Evolutionary conservation across 2,113 vertebrate genomes (phyloP).

Genomic region (Oxyruncus cristatus): DNA sequence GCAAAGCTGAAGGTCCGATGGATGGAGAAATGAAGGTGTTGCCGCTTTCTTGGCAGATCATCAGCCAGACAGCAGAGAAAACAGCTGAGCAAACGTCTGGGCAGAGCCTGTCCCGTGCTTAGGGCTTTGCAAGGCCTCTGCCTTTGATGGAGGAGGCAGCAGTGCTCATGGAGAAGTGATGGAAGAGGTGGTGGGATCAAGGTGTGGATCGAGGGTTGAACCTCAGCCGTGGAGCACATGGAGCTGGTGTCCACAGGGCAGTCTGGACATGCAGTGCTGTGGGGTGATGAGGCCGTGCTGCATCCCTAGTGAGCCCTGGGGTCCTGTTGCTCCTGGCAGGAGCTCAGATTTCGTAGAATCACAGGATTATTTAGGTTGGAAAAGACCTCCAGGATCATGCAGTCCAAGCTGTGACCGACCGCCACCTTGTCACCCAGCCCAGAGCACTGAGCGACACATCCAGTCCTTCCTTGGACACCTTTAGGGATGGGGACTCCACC

Average conservation of each 20-base stretch:
- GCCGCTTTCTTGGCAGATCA: neutral
- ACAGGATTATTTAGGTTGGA: neutral
- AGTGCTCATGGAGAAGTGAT: neutral
- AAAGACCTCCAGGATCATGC: neutral
- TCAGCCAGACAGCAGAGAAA: neutral
- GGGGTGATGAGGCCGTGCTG: neutral
- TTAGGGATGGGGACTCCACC: neutral
- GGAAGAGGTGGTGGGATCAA: neutral
- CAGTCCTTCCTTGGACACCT: neutral
- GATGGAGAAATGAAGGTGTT: neutral
- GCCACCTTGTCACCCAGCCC: neutral
- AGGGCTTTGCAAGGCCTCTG: neutral
- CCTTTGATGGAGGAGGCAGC: accelerated
- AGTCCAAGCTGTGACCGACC: neutral
- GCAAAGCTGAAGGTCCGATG: accelerated
- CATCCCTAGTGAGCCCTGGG: neutral
- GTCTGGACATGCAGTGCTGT: neutral
- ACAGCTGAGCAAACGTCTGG: neutral
- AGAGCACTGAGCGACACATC: neutral
- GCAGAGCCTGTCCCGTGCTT: neutral
- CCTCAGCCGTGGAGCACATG: accelerated
- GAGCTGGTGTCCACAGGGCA: neutral
- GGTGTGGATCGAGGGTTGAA: neutral
- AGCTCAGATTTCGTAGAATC: neutral
- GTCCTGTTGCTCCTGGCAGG: neutral